phyloP scores from a whole-genome alignment of 2,113 vertebrate species.

The Cavia porcellus region DNA sequence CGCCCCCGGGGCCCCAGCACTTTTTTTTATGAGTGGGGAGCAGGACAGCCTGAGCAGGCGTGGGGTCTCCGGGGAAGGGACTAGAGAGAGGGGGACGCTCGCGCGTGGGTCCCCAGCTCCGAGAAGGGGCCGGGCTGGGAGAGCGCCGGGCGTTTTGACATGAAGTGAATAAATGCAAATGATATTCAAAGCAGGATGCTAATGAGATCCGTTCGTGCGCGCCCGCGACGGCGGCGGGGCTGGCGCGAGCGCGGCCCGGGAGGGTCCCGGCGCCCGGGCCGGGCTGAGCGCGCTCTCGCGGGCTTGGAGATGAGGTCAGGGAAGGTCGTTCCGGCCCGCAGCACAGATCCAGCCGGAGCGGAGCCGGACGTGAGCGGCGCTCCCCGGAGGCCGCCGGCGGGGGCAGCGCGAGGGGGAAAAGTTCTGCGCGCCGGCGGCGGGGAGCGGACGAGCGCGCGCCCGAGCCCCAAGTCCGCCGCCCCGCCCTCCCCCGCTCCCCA shows the following conservation, averaged over 20 bases:
- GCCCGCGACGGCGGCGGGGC: conserved; percentile 5
- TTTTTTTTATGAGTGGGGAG: neutral
- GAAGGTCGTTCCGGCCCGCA: conserved; percentile 83
- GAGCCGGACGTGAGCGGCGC: conserved; percentile 79
- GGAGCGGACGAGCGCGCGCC: neutral
- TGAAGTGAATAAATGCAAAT: conserved; percentile 83
- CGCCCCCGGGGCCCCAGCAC: neutral
- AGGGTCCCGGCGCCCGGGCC: conserved; percentile 1
- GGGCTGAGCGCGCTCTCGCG: conserved; percentile 73
- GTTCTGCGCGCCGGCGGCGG: conserved; percentile 35
- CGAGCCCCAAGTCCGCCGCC: neutral
- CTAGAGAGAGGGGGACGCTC: neutral
- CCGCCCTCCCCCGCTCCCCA: too few relatives aligned
- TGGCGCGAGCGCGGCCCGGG: neutral
- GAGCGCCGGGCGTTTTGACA: conserved; percentile 77
- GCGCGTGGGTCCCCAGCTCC: neutral
- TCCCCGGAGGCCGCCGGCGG: conserved; percentile 72
- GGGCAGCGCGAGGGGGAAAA: conserved; percentile 53
- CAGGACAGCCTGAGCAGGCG: neutral
- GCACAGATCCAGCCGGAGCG: conserved; percentile 86
- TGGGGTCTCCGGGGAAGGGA: neutral
- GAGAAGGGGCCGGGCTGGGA: conserved; percentile 40
- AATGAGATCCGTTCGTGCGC: conserved; percentile 74
- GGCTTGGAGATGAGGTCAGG: conserved; percentile 83
- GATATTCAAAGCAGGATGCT: conserved; percentile 82